Evolutionary conservation across 2,888 invertebrate genomes (phyloP).

Genomic region (Callimorpha dominula): DNA sequence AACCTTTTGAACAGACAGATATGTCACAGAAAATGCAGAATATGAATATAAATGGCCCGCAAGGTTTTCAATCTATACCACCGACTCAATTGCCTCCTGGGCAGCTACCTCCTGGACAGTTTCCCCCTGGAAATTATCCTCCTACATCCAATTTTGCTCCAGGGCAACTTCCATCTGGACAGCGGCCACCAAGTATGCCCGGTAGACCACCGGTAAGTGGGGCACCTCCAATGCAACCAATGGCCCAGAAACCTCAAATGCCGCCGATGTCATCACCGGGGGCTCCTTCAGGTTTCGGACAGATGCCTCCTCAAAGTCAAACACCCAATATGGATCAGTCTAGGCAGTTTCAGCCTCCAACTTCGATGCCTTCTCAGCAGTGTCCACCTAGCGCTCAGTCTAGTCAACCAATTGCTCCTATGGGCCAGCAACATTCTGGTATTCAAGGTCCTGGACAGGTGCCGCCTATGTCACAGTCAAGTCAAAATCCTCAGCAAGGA

Average conservation of each 20-base stretch:
- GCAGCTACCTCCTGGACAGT: conserved; percentile 67
- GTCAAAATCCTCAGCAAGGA: conserved; percentile 43
- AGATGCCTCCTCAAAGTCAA: conserved; percentile 54
- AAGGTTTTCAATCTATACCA: conserved; percentile 68
- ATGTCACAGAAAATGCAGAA: conserved; percentile 83
- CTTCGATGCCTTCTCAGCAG: conserved; percentile 46
- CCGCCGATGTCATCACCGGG: conserved; percentile 64
- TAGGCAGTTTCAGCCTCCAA: conserved; percentile 50
- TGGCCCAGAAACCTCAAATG: conserved; percentile 61
- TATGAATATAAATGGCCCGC: conserved; percentile 78
- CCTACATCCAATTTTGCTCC: conserved; percentile 65
- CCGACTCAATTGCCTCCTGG: conserved; percentile 73
- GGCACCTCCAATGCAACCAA: conserved; percentile 55
- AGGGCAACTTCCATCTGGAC: conserved; percentile 57
- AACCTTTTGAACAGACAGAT: conserved; percentile 64
- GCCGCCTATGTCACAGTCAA: conserved; percentile 60
- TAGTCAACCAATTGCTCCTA: conserved; percentile 50
- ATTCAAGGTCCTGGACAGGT: conserved; percentile 50
- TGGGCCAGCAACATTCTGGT: conserved; percentile 45
- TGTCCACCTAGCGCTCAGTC: conserved; percentile 61
- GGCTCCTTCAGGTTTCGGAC: conserved; percentile 55
- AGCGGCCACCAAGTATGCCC: conserved; percentile 53
- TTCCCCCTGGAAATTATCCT: conserved; percentile 66
- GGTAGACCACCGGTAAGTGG: conserved; percentile 61
- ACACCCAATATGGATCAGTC: conserved; percentile 42